phyloP scores from a whole-genome alignment of 2,888 invertebrate genomes.

The Rhopalosiphum nymphaeae region DNA sequence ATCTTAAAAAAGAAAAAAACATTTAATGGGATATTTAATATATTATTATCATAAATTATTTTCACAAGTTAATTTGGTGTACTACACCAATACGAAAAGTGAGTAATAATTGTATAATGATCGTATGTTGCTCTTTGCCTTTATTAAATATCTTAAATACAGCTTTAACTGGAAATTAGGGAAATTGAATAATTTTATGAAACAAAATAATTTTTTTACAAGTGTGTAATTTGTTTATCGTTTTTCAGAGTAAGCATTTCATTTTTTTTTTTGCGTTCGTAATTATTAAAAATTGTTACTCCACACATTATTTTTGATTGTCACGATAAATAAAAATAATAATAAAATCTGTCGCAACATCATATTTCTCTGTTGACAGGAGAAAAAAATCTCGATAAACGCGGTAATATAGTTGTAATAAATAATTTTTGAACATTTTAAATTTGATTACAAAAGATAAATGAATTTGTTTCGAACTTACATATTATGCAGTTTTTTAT shows the following conservation, averaged over 20 bases:
- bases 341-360: neutral
- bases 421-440: neutral
- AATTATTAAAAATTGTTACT: neutral
- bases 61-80: slow-evolving; percentile 13
- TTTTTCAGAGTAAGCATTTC: neutral
- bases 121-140: neutral
- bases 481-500: neutral
- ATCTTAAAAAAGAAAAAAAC: neutral
- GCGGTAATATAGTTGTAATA: neutral
- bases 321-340: neutral
- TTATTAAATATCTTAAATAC: neutral
- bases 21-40: neutral
- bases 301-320: neutral
- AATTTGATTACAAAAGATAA: neutral
- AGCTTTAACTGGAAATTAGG: neutral
- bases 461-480: neutral
- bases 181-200: neutral
- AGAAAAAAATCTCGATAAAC: neutral
- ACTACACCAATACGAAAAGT: neutral
- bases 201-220: neutral
- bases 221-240: neutral
- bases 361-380: neutral
- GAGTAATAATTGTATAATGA: slow-evolving; percentile 6
- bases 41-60: neutral
- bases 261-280: neutral